Percentiles rank a stretch among this genome's conserved stretches.
Conservation (phyloP, 2,797 vertebrate species). For the Pitangus sulphuratus region DNA sequence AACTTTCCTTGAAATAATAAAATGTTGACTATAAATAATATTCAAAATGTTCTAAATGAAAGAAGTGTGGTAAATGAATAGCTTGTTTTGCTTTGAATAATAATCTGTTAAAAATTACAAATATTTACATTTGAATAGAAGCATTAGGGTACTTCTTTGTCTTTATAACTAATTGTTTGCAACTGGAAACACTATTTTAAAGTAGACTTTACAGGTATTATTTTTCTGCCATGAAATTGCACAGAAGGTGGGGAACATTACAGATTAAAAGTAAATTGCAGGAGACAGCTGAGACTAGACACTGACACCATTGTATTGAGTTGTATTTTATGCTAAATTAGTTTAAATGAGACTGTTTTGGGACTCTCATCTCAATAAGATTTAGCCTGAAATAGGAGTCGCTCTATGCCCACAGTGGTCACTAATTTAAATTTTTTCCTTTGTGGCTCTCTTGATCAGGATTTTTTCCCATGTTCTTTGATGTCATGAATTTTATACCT, state of each 20-base stretch:
- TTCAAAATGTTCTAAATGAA: slow-evolving; percentile 40
- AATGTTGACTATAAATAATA: slow-evolving; percentile 29
- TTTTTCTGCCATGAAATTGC: slow-evolving; percentile 22
- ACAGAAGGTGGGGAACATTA: not conserved
- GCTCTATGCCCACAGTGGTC: not conserved
- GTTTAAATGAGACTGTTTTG: slow-evolving; percentile 3
- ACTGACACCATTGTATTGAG: not conserved
- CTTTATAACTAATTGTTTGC: slow-evolving; percentile 4
- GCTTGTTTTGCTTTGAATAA: slow-evolving; percentile 42
- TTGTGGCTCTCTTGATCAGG: not conserved
- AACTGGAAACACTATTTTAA: slow-evolving; percentile 19
- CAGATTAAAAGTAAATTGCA: slow-evolving; percentile 46
- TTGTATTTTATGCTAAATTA: slow-evolving; percentile 20
- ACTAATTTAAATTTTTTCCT: not conserved
- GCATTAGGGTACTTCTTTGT: not conserved
- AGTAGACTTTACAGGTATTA: slow-evolving; percentile 8
- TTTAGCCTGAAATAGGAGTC: not conserved
- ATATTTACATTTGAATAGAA: slow-evolving; percentile 39
- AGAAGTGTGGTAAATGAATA: not conserved
- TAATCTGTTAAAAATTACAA: slow-evolving; percentile 36
- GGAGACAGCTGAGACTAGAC: not conserved
- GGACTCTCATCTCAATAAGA: not conserved
- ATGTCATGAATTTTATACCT: not conserved
- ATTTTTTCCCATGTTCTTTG: not conserved
- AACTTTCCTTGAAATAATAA: slow-evolving; percentile 10